Evolutionary conservation across 2,797 vertebrate genomes (phyloP).

Genomic region (Syngnathus rostellatus): DNA sequence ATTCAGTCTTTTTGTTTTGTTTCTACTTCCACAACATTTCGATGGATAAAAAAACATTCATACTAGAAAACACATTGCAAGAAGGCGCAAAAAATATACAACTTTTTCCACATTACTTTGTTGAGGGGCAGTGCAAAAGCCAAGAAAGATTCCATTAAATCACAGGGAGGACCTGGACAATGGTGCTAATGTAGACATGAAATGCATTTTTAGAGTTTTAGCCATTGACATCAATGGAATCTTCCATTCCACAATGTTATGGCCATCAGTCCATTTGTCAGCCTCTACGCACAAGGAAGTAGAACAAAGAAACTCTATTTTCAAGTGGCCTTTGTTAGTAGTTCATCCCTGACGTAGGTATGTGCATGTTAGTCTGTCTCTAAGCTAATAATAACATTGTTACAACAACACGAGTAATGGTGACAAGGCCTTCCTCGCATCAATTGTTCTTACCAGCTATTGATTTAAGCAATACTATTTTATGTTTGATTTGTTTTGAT

Average conservation of each 20-base stretch:
- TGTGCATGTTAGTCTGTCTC: not conserved
- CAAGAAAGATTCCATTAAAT: not conserved
- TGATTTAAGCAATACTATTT: too few species aligned
- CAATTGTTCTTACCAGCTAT: too few species aligned
- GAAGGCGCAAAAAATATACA: not conserved
- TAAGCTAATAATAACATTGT: too few species aligned
- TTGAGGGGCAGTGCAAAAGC: not conserved
- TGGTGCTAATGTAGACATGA: not conserved
- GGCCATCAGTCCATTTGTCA: not conserved
- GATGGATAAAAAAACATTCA: not conserved
- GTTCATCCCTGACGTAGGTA: not conserved
- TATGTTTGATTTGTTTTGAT: too few species aligned
- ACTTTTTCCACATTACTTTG: not conserved
- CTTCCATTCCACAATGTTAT: not conserved
- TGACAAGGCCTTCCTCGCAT: too few species aligned
- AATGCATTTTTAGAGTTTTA: not conserved
- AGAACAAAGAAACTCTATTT: not conserved
- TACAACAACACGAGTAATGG: too few species aligned
- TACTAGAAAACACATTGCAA: not conserved
- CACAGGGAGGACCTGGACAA: not conserved
- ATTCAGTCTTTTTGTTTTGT: not conserved
- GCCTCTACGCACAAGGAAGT: not conserved
- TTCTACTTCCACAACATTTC: not conserved
- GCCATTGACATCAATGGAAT: not conserved
- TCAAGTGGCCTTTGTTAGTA: not conserved